Percentiles rank a stretch among this genome's conserved stretches.
These are phyloP conservation scores for Lochmaea capreae DNA, from an alignment of 2,888 invertebrate genomes.

Conservation along the genomic window DNA sequence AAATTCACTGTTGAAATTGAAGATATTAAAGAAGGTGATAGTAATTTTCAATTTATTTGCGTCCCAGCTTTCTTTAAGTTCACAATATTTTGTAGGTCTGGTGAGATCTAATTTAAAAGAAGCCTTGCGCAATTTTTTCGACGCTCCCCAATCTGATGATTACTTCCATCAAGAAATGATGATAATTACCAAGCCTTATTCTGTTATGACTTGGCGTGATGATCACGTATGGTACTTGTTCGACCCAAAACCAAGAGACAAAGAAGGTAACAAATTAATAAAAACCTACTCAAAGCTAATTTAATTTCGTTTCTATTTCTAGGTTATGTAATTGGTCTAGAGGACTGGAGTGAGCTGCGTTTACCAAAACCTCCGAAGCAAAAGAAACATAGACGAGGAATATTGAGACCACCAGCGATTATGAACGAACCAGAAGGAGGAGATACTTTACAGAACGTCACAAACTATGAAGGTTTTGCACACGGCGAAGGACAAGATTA, in stretches of 20 bases:
- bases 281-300: neutral
- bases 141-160: conserved; percentile 39
- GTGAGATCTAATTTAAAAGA: conserved; percentile 48
- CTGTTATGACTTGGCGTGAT: conserved; percentile 60
- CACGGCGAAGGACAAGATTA: conserved; percentile 34
- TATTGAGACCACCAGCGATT: neutral
- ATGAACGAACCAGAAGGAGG: conserved; percentile 11
- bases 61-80: too few relatives aligned
- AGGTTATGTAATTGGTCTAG: conserved; percentile 55
- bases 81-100: conserved; percentile 41
- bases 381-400: conserved; percentile 14
- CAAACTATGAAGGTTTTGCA: conserved; percentile 18
- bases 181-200: conserved; percentile 55
- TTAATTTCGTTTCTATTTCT: neutral
- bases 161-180: conserved; percentile 49
- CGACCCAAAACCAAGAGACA: conserved; percentile 61
- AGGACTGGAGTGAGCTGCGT: conserved; percentile 57
- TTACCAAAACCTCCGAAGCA: conserved; percentile 28
- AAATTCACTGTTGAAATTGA: conserved; percentile 52
- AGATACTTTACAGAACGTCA: conserved; percentile 23
- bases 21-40: conserved; percentile 46
- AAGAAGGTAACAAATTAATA: conserved; percentile 47
- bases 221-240: conserved; percentile 58
- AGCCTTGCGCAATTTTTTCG: conserved; percentile 45
- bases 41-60: neutral